phyloP scores from a whole-genome alignment of 2,113 vertebrate genomes.

The Noctilio leporinus region DNA sequence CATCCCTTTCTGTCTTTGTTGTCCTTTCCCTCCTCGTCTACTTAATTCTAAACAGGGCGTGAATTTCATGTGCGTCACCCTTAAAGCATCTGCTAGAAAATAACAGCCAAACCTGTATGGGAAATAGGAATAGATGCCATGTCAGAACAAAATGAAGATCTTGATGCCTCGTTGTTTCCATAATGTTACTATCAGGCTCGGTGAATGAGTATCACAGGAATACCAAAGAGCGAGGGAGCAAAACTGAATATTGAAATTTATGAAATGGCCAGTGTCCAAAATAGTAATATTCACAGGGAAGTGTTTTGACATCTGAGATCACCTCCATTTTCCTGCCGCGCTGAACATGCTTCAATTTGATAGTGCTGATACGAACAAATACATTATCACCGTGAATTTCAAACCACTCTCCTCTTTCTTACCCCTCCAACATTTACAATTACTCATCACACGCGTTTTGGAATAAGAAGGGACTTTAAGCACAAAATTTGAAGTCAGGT shows the following conservation, averaged over 20 bases:
- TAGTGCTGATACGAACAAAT: constrained; percentile 26
- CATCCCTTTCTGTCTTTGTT: background rate
- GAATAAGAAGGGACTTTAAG: background rate
- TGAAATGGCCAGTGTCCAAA: constrained; percentile 62
- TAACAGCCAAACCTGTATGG: constrained; percentile 56
- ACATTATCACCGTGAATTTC: constrained; percentile 18
- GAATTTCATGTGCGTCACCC: constrained; percentile 53
- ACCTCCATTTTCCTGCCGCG: constrained; percentile 58
- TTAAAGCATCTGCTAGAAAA: constrained; percentile 60
- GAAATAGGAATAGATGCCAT: constrained; percentile 51
- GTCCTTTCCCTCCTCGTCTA: background rate
- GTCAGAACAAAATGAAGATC: constrained; percentile 65
- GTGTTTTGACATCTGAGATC: constrained; percentile 64
- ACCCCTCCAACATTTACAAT: constrained; percentile 18
- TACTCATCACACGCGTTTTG: background rate
- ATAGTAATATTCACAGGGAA: constrained; percentile 45
- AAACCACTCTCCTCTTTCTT: background rate
- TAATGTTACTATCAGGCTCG: constrained; percentile 23
- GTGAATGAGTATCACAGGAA: constrained; percentile 49
- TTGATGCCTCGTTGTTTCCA: background rate
- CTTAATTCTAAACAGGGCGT: constrained; percentile 54
- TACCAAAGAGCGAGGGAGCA: background rate
- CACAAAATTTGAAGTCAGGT: background rate
- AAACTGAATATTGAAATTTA: constrained; percentile 59
- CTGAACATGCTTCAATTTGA: constrained; percentile 25